phyloP scores from a whole-genome alignment of 92 coral and sea anemone genomes.

The Zoanthus sansibaricus region DNA sequence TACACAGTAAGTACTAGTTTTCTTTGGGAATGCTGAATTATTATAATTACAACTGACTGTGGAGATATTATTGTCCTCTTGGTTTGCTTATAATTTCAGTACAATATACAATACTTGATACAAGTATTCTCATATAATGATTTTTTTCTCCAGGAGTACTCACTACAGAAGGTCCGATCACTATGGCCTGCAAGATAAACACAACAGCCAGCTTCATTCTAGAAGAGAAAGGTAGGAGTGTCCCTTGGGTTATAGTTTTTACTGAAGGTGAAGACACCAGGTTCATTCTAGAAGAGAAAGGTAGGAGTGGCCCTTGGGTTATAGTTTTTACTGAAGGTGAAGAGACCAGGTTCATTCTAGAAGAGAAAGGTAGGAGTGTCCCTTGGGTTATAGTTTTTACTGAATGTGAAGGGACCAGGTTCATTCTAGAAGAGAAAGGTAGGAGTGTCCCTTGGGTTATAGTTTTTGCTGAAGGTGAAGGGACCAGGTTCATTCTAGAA shows the following conservation, averaged over 20 bases:
- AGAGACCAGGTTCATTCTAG: neutral
- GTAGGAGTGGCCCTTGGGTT: neutral
- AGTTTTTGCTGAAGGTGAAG: too few relatives aligned
- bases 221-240: conserved; percentile 17
- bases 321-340: too few relatives aligned
- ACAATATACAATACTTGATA: neutral
- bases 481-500: neutral
- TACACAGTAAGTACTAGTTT: too few relatives aligned
- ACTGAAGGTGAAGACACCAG: neutral
- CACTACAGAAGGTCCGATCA: conserved; percentile 8
- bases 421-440: conserved; percentile 27
- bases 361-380: conserved; percentile 3
- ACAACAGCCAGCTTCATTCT: neutral
- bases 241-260: too few relatives aligned
- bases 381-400: too few relatives aligned
- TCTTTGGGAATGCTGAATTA: too few relatives aligned
- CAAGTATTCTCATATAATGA: neutral
- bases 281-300: conserved; percentile 15
- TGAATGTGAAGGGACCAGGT: neutral
- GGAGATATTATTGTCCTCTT: neutral
- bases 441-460: too few relatives aligned
- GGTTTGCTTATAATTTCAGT: neutral
- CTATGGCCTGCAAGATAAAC: neutral
- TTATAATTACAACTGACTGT: too few relatives aligned
- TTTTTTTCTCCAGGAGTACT: neutral